Base-by-base conservation (phyloP, 2,797 vertebrate species). In the Sus cebifrons region DNA sequence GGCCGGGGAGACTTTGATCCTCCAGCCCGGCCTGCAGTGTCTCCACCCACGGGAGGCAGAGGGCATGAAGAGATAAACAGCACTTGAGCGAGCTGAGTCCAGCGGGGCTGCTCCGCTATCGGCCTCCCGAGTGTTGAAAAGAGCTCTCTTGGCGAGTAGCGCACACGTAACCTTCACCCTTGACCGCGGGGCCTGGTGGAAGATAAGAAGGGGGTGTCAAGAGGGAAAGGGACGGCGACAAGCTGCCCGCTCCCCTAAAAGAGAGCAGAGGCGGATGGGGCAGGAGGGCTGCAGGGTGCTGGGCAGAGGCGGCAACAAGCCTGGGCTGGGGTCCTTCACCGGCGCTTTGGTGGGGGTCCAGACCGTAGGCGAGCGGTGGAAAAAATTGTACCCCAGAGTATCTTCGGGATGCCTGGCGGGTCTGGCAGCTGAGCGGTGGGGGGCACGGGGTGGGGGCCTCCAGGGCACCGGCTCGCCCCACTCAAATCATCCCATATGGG, bases 81-180 rank as follows among this genome's bases (percentile, higher is more conserved):
- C 98, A 96, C 98, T 98, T 94, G 97, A 98, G 95, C 89, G 92
- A 78, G 92, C 95, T 96, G 94, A 91, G 36, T 97, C 85, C 94
- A 62, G 94, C 98, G 96, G 81, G 81, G 97, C 97, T 78, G 97
- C 88, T 36, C 70, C 86, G 95, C 98, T 98, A 96, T 98, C 98
- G 97, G 97, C 93, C 21, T 62, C 97, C 96, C 49, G 94, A 86
- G 98, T 98, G 99, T 97, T 99, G 99, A 99, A 98, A 99, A 97
- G 98, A 97, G 95, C 89, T 97, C 97, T 98, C 98, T 97, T 96
- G 96, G 98, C 96, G 86, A 98, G 98, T 91, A 81, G 97, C 92
- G 91, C 96, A 97, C 89, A 79, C 90, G 91, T 98, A 98, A 98
- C 98, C 98, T 99, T 98, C 98, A 98, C 98, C 98, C 98, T 97